Conservation (phyloP, 2,888 invertebrate species). For the Mycogona germanica region DNA sequence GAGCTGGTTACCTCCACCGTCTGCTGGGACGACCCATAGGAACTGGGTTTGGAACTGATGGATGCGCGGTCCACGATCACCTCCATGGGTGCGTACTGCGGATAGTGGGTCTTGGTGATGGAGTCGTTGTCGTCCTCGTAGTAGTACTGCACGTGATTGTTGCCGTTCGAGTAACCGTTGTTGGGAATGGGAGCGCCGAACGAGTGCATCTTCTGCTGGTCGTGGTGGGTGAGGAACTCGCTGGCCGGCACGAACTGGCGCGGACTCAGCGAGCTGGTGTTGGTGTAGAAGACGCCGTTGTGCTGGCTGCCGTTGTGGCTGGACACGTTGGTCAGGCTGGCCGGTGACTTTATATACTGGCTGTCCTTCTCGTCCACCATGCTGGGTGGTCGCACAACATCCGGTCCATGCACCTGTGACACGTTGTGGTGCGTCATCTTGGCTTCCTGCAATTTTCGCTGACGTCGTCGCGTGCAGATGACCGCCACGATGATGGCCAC, state of each 20-base stretch:
- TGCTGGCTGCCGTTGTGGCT: background rate
- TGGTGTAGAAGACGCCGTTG: constrained; percentile 8
- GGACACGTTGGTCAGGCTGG: background rate
- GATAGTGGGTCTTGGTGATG: constrained; percentile 1
- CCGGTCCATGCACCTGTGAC: constrained; percentile 13
- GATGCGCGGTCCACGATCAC: constrained; percentile 11
- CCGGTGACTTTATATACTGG: background rate
- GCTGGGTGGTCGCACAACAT: constrained; percentile 12
- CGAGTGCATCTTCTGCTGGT: constrained; percentile 30
- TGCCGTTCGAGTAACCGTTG: background rate
- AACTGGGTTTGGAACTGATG: constrained; percentile 12
- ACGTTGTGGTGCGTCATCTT: constrained; percentile 16
- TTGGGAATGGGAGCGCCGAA: background rate
- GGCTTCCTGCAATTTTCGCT: constrained; percentile 9
- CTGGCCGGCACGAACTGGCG: constrained; percentile 46
- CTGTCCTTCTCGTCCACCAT: background rate
- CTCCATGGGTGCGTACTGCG: constrained; percentile 13
- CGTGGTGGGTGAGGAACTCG: constrained; percentile 46
- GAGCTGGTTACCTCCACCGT: constrained; percentile 9
- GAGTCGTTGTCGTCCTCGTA: constrained; percentile 12
- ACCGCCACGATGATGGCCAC: constrained; percentile 15
- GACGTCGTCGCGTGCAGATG: constrained; percentile 2
- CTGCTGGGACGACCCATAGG: constrained; percentile 10
- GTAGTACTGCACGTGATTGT: background rate
- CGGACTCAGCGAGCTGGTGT: constrained; percentile 36